Conservation (phyloP, 2,797 vertebrate genomes). For the Oryzias dopingdopingensis region DNA sequence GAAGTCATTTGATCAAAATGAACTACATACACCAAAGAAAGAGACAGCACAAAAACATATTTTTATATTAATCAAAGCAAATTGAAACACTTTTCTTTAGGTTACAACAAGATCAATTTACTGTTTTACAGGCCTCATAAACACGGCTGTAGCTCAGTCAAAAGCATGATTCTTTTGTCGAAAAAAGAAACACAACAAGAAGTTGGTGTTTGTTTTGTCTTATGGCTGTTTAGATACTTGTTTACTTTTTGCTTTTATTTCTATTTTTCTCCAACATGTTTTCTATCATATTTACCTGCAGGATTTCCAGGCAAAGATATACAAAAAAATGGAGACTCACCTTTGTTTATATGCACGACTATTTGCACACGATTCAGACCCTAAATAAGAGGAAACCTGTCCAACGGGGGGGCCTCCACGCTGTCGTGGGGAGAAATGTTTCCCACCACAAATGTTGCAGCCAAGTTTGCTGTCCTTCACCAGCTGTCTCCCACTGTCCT, state of each 20-base stretch:
- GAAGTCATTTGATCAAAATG: constrained; percentile 16
- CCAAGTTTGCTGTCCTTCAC: too few relatives aligned
- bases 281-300: constrained; percentile 16
- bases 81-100: constrained; percentile 28
- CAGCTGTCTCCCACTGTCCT: too few relatives aligned
- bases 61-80: constrained; percentile 40
- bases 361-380: constrained; percentile 14
- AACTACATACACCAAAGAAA: constrained; percentile 14
- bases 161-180: constrained; percentile 4
- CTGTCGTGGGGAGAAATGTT: too few relatives aligned
- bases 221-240: neutral
- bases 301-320: constrained; percentile 6
- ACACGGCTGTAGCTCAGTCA: constrained; percentile 9
- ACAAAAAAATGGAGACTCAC: neutral
- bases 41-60: constrained; percentile 11
- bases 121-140: constrained; percentile 14
- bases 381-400: too few relatives aligned
- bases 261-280: constrained; percentile 9
- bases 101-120: constrained; percentile 11
- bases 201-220: constrained; percentile 15
- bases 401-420: too few relatives aligned
- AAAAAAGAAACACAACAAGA: constrained; percentile 18
- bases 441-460: too few relatives aligned
- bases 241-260: constrained; percentile 15
- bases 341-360: constrained; percentile 5